phyloP scores from a whole-genome alignment of 2,797 vertebrate genomes.

The Carcharodon carcharias region DNA sequence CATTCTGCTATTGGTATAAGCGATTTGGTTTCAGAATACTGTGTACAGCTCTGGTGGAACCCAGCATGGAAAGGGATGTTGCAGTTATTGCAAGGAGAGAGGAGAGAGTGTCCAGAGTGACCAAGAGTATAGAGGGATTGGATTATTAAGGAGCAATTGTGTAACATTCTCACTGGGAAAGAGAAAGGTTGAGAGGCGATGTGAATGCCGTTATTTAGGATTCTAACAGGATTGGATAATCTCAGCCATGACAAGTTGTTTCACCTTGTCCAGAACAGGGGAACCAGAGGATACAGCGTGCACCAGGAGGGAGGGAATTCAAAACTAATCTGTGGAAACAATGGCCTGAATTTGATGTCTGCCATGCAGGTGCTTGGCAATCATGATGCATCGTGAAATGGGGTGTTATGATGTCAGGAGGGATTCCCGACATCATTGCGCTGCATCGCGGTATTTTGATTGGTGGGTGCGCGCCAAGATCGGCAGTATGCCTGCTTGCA shows the following conservation, averaged over 20 bases:
- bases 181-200: not conserved
- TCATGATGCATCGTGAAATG: no score
- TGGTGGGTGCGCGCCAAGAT: no score
- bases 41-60: not conserved
- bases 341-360: no score
- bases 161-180: not conserved
- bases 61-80: not conserved
- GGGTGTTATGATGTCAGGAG: no score
- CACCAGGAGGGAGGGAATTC: no score
- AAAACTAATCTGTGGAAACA: no score
- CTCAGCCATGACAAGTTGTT: no score
- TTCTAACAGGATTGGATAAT: not conserved
- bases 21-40: not conserved
- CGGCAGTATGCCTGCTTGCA: no score
- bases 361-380: no score
- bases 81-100: not conserved
- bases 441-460: no score
- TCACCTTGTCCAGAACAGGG: not conserved
- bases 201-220: not conserved
- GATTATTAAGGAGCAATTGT: not conserved
- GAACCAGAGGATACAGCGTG: not conserved
- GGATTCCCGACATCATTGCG: no score
- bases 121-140: not conserved
- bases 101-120: not conserved
- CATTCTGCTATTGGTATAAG: not conserved